Evolutionary conservation across 2,888 invertebrate species (phyloP).

Genomic region (Apamea crenata): DNA sequence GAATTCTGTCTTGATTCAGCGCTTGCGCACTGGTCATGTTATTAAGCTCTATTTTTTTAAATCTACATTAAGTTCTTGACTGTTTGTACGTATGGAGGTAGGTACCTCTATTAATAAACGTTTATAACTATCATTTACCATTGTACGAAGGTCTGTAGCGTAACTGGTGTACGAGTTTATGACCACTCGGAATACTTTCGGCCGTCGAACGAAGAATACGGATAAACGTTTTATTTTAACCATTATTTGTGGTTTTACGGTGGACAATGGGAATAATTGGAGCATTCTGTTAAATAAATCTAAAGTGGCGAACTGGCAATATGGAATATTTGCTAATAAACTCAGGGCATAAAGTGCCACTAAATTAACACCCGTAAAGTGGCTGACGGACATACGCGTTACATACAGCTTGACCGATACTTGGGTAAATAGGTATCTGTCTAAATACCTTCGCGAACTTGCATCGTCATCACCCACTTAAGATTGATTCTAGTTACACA

Average conservation of each 20-base stretch:
- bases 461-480: not conserved
- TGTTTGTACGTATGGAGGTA: slow-evolving; percentile 41
- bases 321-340: not conserved
- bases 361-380: not conserved
- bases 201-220: slow-evolving; percentile 36
- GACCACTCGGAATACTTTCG: slow-evolving; percentile 32
- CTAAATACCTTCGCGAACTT: too few species aligned
- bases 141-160: slow-evolving; percentile 50
- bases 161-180: slow-evolving; percentile 55
- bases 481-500: too few species aligned
- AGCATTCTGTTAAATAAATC: slow-evolving; percentile 3
- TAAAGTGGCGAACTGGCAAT: not conserved
- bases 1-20: slow-evolving; percentile 57
- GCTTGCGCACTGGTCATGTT: slow-evolving; percentile 43
- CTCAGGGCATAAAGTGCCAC: not conserved
- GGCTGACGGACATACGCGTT: not conserved
- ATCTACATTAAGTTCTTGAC: slow-evolving; percentile 54
- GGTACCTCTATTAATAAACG: slow-evolving; percentile 65
- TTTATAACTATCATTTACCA: slow-evolving; percentile 70
- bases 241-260: slow-evolving; percentile 40
- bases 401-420: not conserved
- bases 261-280: slow-evolving; percentile 30
- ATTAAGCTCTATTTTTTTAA: slow-evolving; percentile 60
- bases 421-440: not conserved
- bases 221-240: slow-evolving; percentile 36